phyloP scores from a whole-genome alignment of 1,140 invertebrate species.

The Stegodyphus mimosarum region DNA sequence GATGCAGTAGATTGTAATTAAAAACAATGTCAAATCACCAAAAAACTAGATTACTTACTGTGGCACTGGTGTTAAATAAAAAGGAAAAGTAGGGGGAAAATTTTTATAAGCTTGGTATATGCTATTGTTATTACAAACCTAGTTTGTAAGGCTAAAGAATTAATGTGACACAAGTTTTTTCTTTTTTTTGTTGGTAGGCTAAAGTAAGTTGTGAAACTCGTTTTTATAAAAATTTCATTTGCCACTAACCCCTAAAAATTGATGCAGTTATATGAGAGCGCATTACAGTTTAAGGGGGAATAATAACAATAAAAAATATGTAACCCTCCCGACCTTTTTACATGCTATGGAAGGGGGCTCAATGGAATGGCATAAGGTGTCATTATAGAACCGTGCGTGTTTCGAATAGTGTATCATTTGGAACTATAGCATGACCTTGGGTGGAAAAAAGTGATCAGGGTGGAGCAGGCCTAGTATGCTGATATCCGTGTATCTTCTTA shows the following conservation, averaged over 20 bases:
- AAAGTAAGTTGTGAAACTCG: no score
- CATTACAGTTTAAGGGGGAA: neutral
- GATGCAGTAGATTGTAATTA: no score
- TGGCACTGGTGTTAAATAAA: no score
- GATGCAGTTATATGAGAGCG: neutral
- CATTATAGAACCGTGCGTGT: constrained; percentile 27
- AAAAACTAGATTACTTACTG: no score
- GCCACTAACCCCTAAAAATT: neutral
- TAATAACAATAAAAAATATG: neutral
- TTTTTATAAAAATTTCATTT: neutral
- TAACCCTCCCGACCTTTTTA: neutral
- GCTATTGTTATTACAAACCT: no score
- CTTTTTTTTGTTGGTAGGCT: no score
- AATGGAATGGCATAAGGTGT: neutral
- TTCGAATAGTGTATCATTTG: constrained; percentile 21
- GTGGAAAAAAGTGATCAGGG: constrained; percentile 17
- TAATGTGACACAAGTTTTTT: no score
- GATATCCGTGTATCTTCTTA: constrained; percentile 28
- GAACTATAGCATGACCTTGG: constrained; percentile 6
- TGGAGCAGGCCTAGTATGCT: neutral
- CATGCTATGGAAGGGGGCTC: neutral
- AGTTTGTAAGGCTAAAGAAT: no score
- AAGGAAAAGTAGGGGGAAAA: no score
- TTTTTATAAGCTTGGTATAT: no score
- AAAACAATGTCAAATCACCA: no score